Evolutionary conservation across 2,113 vertebrate species (phyloP), one percentile per base, ranked within the genome.

Genomic region (Numida meleagris): DNA sequence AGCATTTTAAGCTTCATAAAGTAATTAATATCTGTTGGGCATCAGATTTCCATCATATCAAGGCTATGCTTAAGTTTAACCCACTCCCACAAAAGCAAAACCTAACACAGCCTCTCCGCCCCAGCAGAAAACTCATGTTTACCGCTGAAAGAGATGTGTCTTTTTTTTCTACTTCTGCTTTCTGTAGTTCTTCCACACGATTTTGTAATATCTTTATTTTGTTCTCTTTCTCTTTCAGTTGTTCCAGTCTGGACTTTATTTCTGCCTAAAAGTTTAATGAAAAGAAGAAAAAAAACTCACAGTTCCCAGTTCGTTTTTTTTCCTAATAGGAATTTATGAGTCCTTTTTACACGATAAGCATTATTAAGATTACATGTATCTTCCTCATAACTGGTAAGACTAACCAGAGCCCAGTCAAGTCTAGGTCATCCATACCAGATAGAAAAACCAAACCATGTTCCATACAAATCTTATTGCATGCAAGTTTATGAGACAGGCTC

Each of bases 191-290:
- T 85, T 96, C 96, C 75, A 97, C 88, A 23, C 4, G 87, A 77
- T 92, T 96, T 95, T 99, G 97, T 27, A 99, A 89, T 6, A 97
- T 86, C 14, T 97, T 93, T 68, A 98, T 98, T 95, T 97, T 94
- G 10, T 98, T 94, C 4, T 97, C 98, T 88, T 98, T 98, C 88
- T 98, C 97, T 92, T 96, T 98, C 45, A 99, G 97, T 82, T 98
- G 89, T 31, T 97, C 95, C 25, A 97, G 88, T 96, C 97, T 98
- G 36, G 93, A 97, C 18, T 87, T 97, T 63, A 98, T 70, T 88
- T 98, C 98, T 94, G 76, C 95, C 99, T 99, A 92, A n/a, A 88
- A 42, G 34, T 75, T 77, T 23, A 27, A 24, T 40, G 58, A 31
- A 19, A 4, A 48, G 16, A 34, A 79, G 33, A 50, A 5, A 40